These are phyloP conservation scores for Axea sp. DNA, from an alignment of 2,888 invertebrate genomes.

Conservation along the genomic window DNA sequence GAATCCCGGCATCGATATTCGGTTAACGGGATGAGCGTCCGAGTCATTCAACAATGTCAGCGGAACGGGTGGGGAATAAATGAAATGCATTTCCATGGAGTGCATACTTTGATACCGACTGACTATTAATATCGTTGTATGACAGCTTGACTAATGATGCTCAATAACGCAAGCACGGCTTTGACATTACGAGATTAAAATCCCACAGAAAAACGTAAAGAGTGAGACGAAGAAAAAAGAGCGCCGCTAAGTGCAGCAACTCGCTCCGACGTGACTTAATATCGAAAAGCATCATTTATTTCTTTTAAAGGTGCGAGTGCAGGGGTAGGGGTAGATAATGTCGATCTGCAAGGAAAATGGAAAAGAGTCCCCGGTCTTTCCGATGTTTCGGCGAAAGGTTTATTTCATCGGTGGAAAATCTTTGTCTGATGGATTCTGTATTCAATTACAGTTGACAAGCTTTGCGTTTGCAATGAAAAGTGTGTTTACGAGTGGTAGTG, in stretches of 20 bases:
- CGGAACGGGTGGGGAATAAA: constrained; percentile 71
- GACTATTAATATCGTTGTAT: constrained; percentile 78
- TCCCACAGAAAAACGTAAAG: constrained; percentile 69
- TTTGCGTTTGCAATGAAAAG: constrained; percentile 46
- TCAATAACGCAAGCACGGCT: constrained; percentile 72
- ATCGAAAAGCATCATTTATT: constrained; percentile 71
- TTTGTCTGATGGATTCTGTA: constrained; percentile 53
- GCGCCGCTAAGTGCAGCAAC: constrained; percentile 49
- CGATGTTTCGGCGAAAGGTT: constrained; percentile 46
- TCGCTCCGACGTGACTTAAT: constrained; percentile 59
- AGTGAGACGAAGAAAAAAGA: constrained; percentile 36
- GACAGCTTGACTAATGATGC: constrained; percentile 79
- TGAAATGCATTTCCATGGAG: constrained; percentile 78
- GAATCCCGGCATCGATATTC: constrained; percentile 64
- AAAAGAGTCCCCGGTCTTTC: constrained; percentile 36
- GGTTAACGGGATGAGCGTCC: constrained; percentile 61
- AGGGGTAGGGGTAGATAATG: constrained; percentile 29
- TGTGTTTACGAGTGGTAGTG: constrained; percentile 38
- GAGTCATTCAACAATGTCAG: constrained; percentile 78
- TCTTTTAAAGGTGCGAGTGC: constrained; percentile 66
- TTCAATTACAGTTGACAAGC: constrained; percentile 53
- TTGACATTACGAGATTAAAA: constrained; percentile 79
- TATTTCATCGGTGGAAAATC: constrained; percentile 49
- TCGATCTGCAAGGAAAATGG: constrained; percentile 38
- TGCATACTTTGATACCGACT: constrained; percentile 75